phyloP scores from a whole-genome alignment of 2,888 invertebrate genomes.

The Cosmia trapezina region DNA sequence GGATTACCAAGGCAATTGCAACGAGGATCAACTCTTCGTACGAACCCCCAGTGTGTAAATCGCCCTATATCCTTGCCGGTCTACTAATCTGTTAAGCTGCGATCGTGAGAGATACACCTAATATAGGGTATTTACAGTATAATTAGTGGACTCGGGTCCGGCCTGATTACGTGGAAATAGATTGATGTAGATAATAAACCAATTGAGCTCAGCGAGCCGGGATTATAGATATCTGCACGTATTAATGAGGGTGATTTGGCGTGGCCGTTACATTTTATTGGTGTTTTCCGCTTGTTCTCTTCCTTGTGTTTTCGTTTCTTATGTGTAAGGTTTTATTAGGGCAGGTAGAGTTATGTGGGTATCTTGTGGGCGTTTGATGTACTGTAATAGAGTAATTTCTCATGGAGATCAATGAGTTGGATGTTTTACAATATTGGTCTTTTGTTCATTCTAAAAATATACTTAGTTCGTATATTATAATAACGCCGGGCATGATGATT shows the following conservation, averaged over 20 bases:
- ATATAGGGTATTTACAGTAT: conserved; percentile 63
- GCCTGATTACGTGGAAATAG: conserved; percentile 64
- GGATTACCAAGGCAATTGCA: conserved; percentile 65
- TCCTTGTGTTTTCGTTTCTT: conserved; percentile 53
- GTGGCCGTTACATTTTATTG: conserved; percentile 58
- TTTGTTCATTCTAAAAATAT: not conserved
- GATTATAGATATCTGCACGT: conserved; percentile 59
- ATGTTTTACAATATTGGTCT: conserved; percentile 20
- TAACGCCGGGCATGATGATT: not conserved
- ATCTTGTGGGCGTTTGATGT: conserved; percentile 51
- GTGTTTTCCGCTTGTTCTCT: conserved; percentile 51
- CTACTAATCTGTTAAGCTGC: conserved; percentile 66
- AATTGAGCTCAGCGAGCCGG: conserved; percentile 47
- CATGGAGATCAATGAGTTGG: conserved; percentile 24
- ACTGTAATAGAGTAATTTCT: conserved; percentile 48
- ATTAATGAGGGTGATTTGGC: conserved; percentile 59
- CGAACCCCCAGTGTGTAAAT: conserved; percentile 12
- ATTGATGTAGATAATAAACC: conserved; percentile 65
- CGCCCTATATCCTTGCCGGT: conserved; percentile 45
- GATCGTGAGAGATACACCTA: conserved; percentile 61
- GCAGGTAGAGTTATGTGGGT: conserved; percentile 52
- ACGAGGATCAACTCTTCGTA: conserved; percentile 44
- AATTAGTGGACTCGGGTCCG: conserved; percentile 63
- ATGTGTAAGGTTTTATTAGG: conserved; percentile 42
- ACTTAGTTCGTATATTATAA: not conserved